These are phyloP conservation scores for Ciona savignyi DNA, from an alignment of 23 tunicate genomes.

Conservation along the genomic window DNA sequence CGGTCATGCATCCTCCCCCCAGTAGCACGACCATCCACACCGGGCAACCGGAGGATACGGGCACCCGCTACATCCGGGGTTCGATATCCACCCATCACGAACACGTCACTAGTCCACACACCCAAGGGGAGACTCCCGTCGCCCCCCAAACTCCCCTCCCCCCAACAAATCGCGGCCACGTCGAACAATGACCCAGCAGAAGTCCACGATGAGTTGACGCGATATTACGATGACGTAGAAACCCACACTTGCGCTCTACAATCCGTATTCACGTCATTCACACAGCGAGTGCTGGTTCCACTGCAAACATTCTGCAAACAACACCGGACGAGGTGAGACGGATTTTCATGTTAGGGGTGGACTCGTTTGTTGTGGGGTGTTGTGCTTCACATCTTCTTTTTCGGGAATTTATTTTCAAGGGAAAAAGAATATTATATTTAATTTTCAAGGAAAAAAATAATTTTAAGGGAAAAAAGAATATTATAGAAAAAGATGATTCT, in stretches of 20 bases:
- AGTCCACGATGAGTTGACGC: slow-evolving; percentile 16
- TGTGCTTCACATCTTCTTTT: too few species aligned
- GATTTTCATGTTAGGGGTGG: too few species aligned
- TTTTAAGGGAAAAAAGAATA: too few species aligned
- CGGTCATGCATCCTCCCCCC: slow-evolving; percentile 14
- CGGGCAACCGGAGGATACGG: slow-evolving; percentile 4
- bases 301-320: slow-evolving; percentile 76
- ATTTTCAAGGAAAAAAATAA: too few species aligned
- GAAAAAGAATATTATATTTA: too few species aligned
- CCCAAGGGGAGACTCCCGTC: slow-evolving; percentile 4
- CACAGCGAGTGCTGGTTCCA: slow-evolving; percentile 61
- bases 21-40: neutral
- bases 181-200: neutral
- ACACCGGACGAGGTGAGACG: too few species aligned
- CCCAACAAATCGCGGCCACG: neutral
- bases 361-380: too few species aligned
- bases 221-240: slow-evolving; percentile 43
- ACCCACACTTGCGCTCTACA: slow-evolving; percentile 25
- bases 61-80: slow-evolving; percentile 12
- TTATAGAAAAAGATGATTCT: too few species aligned
- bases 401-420: too few species aligned
- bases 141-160: slow-evolving; percentile 2
- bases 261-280: slow-evolving; percentile 33
- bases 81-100: slow-evolving; percentile 31
- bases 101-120: slow-evolving; percentile 17